Base-by-base conservation (phyloP, 2,888 invertebrate species). In the Philereme vetulata region DNA sequence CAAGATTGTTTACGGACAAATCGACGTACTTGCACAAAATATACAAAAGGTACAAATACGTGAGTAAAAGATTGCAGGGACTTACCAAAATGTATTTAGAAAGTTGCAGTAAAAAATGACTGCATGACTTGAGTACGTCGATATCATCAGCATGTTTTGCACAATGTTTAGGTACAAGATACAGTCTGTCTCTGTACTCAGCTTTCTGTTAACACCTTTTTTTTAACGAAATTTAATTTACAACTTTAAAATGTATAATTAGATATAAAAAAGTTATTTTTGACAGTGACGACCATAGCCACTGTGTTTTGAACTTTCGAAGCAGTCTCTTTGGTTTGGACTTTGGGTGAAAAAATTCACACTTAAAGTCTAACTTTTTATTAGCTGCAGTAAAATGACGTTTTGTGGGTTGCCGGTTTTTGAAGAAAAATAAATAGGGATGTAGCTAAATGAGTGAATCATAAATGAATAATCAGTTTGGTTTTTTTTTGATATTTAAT, bases 1-100 rank as follows among this genome's bases (percentile, higher is more conserved):
- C 52, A 49, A 49, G 44, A 59, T 50, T 50, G 45, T 60, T 45
- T 54, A 60, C 34, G 51, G 35, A 53, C 45, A 50, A 60, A 50
- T 60, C 50, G 46, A 51, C 47, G 55, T 52, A 47, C 60, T 51
- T 42, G 4, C n/a, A 42, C 42, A n/a, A 42, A 42, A 9, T n/a
- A 42, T 2, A n/a, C 8, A 36, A 6, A 36, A 36, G 36, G 36
- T 36, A n/a, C n/a, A n/a, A n/a, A n/a, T n/a, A 6, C 36, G 8
- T 1, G 42, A 40, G 10, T 5, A 6, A 38, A 38, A 8, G 7
- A 8, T 38, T 38, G 38, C 5, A 38, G 38, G 40, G 9, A 40
- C 40, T 40, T 9, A 42, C 42, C 10, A 10, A 42, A 42, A 42
- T 42, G 4, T 10, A 10, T 42, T 42, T 10, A n/a, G 10, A 10